Conservation (phyloP, 1,140 invertebrate genomes). For the Berghia stephanieae region DNA sequence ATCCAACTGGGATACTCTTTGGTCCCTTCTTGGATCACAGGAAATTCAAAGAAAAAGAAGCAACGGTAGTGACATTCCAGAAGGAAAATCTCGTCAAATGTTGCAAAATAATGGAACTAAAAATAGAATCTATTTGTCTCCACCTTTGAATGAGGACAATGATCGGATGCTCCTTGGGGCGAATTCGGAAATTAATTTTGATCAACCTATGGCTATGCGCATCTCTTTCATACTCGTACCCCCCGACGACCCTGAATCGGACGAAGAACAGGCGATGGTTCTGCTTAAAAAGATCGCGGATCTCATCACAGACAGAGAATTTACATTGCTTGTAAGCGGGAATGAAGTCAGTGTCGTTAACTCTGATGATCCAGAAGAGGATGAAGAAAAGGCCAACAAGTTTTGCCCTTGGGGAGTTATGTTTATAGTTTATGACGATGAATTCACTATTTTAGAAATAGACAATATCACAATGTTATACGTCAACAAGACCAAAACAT, state of each 20-base stretch:
- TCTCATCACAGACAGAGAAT: slow-evolving; percentile 40
- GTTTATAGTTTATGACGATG: slow-evolving; percentile 16
- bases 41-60: too few species aligned
- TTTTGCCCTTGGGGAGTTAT: slow-evolving; percentile 24
- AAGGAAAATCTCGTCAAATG: too few species aligned
- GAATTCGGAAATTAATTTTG: not conserved
- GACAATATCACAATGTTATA: slow-evolving; percentile 32
- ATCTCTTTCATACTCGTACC: slow-evolving; percentile 46
- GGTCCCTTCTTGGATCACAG: too few species aligned
- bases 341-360: slow-evolving; percentile 41
- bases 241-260: slow-evolving; percentile 24
- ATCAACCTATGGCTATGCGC: not conserved
- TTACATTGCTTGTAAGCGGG: slow-evolving; percentile 49
- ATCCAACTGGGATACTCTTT: too few species aligned
- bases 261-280: slow-evolving; percentile 29
- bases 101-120: too few species aligned
- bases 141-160: not conserved
- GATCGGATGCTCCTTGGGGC: not conserved
- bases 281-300: slow-evolving; percentile 43
- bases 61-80: too few species aligned
- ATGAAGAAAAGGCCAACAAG: slow-evolving; percentile 13
- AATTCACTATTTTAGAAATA: not conserved
- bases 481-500: slow-evolving; percentile 46
- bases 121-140: slow-evolving; percentile 5
- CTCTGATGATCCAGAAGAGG: slow-evolving; percentile 10